Evolutionary conservation across 92 coral and sea anemone genomes (phyloP).

Genomic region (Desmophyllum pertusum): DNA sequence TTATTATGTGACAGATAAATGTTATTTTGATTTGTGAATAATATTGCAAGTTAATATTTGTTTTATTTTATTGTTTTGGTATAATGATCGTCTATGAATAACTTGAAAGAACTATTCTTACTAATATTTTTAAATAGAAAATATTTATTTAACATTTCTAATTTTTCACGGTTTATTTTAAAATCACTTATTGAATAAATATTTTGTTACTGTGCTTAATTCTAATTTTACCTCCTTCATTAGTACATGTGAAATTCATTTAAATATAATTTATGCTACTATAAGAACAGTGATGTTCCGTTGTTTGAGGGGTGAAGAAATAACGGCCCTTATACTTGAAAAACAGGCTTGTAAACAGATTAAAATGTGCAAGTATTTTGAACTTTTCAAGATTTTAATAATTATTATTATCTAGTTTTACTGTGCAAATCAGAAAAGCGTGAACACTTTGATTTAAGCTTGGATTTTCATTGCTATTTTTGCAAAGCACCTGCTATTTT

Average conservation of each 20-base stretch:
- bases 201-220: neutral
- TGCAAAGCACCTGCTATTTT: too few relatives aligned
- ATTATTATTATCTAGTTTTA: too few relatives aligned
- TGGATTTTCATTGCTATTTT: too few relatives aligned
- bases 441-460: too few relatives aligned
- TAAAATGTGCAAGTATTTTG: too few relatives aligned
- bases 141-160: constrained; percentile 15
- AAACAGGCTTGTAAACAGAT: too few relatives aligned
- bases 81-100: neutral
- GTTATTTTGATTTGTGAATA: neutral
- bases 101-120: neutral
- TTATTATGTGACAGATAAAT: neutral
- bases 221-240: neutral
- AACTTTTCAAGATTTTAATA: too few relatives aligned
- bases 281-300: too few relatives aligned
- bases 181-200: neutral
- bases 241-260: neutral
- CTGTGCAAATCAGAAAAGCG: too few relatives aligned
- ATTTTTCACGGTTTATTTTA: neutral
- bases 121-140: constrained; percentile 5
- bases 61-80: neutral
- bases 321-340: too few relatives aligned
- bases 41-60: neutral
- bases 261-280: too few relatives aligned
- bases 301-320: too few relatives aligned